These are phyloP conservation scores for Cyphomyrus discorhynchus DNA, from an alignment of 2,113 vertebrate genomes.

Conservation along the genomic window DNA sequence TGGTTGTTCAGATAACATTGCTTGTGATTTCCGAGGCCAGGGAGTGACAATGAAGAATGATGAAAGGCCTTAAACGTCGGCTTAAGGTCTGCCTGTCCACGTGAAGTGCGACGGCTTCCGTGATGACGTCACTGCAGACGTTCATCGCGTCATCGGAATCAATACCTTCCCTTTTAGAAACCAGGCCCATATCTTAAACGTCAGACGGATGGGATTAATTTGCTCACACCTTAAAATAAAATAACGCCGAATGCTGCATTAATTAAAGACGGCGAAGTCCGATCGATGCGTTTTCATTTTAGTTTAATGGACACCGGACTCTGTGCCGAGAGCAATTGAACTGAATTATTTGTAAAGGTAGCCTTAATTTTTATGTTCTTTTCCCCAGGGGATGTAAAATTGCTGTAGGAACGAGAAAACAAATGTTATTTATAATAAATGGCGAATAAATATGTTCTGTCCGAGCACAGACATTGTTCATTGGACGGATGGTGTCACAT, in stretches of 20 bases:
- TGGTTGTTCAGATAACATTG: not conserved
- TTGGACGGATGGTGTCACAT: not conserved
- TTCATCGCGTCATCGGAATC: conserved; percentile 32
- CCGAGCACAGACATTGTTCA: not conserved
- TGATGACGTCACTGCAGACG: not conserved
- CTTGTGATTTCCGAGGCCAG: not conserved
- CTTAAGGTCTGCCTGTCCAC: not conserved
- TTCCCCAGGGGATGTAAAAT: not conserved
- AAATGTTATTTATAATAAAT: not conserved
- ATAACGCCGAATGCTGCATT: conserved; percentile 23
- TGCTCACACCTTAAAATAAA: conserved; percentile 28
- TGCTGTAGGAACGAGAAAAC: not conserved
- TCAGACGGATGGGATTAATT: conserved; percentile 32
- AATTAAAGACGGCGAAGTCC: conserved; percentile 25
- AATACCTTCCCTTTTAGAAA: conserved; percentile 29
- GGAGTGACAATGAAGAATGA: not conserved
- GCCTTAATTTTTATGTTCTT: not conserved
- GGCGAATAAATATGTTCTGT: not conserved
- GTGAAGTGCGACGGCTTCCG: conserved; percentile 22
- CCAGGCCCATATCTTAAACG: conserved; percentile 13
- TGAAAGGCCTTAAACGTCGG: not conserved
- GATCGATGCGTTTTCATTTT: conserved; percentile 31
- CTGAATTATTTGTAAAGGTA: conserved; percentile 21
- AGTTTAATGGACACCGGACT: conserved; percentile 22
- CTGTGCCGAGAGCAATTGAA: conserved; percentile 2